Evolutionary conservation across 2,888 invertebrate genomes (phyloP), one percentile per base, ranked within the genome.

Genomic region (Schizotus pectinicornis): DNA sequence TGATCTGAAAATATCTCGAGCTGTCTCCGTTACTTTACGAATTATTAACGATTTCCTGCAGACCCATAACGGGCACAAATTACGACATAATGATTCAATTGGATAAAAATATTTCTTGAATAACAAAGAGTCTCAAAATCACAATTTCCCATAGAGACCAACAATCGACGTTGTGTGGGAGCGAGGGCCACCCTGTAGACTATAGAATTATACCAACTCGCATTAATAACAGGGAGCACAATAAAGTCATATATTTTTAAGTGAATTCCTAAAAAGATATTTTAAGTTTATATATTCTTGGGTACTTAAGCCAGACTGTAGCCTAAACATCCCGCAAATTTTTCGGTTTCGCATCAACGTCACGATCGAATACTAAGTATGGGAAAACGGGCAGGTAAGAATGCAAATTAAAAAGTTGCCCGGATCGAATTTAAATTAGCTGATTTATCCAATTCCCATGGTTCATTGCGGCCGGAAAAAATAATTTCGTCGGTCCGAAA

Each of bases 1-100:
- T 58, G 61, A 55, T 61, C 56, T 50, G 30, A 45, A 56, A 56
- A 50, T 51, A 48, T 47, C 35, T 55, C 13, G 43, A 35, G 13
- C 37, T 30, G 41, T 8, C 32, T n/a, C 34, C 48, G 48, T 64
- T 61, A 52, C 46, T 62, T 56, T 64, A 56, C 55, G 64, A 61
- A 60, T 63, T 66, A 66, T 66, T 64, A 66, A 63, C 64, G 61
- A 66, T 46, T 59, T 53, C 55, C 61, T 62, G 42, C 46, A 22
- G 22, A 53, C 58, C 46, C 39, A 45, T 58, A 60, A 58, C 50
- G 53, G 47, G 51, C 32, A 54, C 59, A 45, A 61, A 55, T 55
- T 22, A 22, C 22, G 22, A 22, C 22, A 58, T 22, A 22, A 22
- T 22, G 22, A 22, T 22, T 22, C 22, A 22, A 22, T 22, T 22